Base-by-base conservation (phyloP, 2,113 vertebrate species). In the Podilymbus podiceps region DNA sequence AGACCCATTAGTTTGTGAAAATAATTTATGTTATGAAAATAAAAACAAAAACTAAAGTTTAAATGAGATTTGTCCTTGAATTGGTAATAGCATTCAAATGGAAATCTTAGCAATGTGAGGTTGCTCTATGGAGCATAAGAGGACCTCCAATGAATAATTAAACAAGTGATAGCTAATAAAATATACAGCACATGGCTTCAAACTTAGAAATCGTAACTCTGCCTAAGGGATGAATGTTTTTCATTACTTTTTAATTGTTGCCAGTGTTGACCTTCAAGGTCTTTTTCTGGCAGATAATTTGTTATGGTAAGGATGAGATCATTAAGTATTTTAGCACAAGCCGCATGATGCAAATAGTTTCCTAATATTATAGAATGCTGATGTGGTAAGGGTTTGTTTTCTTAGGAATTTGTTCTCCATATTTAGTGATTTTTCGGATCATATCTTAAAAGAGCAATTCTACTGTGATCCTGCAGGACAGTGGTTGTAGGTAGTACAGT, bases 211-310 rank as follows among this genome's bases (percentile, higher is more conserved):
- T 96, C 95, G 96, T 97, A 97, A 95, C 95, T 97, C 97, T 98
- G 98, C 98, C 97, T 96, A 97, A 96, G 95, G 98, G 97, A 97
- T 98, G 97, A 98, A 98, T 98, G 97, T 97, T 98, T 98, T 98
- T 98, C 97, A 98, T 98, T 98, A 98, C 95, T 98, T 98, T 98
- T 98, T 98, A 98, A 98, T 98, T 98, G 97, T 98, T 98, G 97
- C 97, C 97, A 97, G 93, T 88, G 84, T 97, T 98, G 98, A 98
- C 98, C 98, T 98, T 98, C 98, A 98, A 97, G 96, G 96, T 98
- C 96, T 97, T 97, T 97, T 97, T 96, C 96, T 97, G 97, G 98
- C 96, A 98, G 97, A 97, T 97, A 97, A 97, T 98, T 98, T 98
- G 97, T 98, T 98, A 98, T 97, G 97, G 96, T 98, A 98, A 97